Percentiles rank a stretch among this genome's conserved stretches.
These are phyloP conservation scores for Pipistrellus nathusii DNA, from an alignment of 2,797 vertebrate species.

Conservation along the genomic window DNA sequence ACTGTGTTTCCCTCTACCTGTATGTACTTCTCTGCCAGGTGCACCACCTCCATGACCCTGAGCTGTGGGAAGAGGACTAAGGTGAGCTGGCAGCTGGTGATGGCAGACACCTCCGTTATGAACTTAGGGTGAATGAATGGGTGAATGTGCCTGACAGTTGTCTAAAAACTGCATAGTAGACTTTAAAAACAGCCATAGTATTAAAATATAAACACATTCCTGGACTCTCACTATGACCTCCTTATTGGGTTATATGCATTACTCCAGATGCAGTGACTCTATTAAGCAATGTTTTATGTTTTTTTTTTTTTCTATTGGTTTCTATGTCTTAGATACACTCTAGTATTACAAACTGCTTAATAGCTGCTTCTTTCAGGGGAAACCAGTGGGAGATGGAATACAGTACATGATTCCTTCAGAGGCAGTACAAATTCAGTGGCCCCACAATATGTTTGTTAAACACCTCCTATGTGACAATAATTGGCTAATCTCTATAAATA, in stretches of 20 bases:
- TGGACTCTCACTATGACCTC: neutral
- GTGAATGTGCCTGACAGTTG: slow-evolving; percentile 66
- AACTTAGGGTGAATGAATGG: slow-evolving; percentile 58
- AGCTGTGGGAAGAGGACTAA: slow-evolving; percentile 49
- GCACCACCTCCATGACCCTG: slow-evolving; percentile 68
- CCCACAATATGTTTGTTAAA: neutral
- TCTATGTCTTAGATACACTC: neutral
- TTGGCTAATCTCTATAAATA: neutral
- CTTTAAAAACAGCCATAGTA: neutral
- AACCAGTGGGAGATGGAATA: neutral
- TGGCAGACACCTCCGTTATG: slow-evolving; percentile 60
- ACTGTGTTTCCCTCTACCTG: slow-evolving; percentile 72
- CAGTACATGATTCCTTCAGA: neutral
- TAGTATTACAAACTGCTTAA: neutral
- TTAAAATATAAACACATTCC: neutral
- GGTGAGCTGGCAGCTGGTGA: slow-evolving; percentile 55
- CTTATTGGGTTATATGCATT: neutral
- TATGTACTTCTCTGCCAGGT: slow-evolving; percentile 65
- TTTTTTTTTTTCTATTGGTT: neutral
- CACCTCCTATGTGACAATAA: neutral
- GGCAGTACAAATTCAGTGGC: neutral
- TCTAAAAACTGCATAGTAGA: slow-evolving; percentile 42
- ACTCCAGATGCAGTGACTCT: neutral
- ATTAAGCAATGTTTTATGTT: neutral
- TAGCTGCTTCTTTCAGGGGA: neutral